These are phyloP conservation scores for Chloropsis hardwickii DNA, from an alignment of 2,113 vertebrate species.

Conservation along the genomic window DNA sequence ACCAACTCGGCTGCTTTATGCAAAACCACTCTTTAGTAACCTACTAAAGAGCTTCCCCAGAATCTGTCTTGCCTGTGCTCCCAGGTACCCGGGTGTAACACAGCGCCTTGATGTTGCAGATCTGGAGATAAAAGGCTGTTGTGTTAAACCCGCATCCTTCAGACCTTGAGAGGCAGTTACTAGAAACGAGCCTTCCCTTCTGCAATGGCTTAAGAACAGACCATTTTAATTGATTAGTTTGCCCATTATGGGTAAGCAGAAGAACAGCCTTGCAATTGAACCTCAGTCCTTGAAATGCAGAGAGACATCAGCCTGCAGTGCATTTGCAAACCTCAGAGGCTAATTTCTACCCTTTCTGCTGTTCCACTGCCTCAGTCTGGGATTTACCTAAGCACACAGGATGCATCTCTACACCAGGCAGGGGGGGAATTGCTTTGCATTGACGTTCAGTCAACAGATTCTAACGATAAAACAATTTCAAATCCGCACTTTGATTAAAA, in stretches of 20 bases:
- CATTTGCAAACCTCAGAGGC: constrained; percentile 33
- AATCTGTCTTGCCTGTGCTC: not conserved
- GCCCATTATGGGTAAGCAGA: not conserved
- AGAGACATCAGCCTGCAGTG: not conserved
- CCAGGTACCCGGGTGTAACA: not conserved
- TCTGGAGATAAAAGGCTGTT: not conserved
- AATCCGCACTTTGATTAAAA: constrained; percentile 59
- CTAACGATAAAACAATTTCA: constrained; percentile 54
- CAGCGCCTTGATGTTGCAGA: not conserved
- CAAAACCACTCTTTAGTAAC: constrained; percentile 57
- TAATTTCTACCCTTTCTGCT: constrained; percentile 34
- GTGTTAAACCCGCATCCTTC: not conserved
- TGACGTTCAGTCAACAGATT: constrained; percentile 43
- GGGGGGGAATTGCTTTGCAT: not conserved
- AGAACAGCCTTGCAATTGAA: constrained; percentile 8
- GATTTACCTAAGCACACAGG: constrained; percentile 10
- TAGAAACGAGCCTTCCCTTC: not conserved
- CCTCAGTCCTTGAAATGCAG: not conserved
- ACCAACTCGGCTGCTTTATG: constrained; percentile 29
- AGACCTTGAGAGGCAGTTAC: not conserved
- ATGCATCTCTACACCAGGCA: not conserved
- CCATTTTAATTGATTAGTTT: constrained; percentile 17
- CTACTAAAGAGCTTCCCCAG: not conserved
- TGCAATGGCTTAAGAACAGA: not conserved
- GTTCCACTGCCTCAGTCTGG: not conserved